phyloP scores from a whole-genome alignment of 2,888 invertebrate genomes.

The Anodontia alba region DNA sequence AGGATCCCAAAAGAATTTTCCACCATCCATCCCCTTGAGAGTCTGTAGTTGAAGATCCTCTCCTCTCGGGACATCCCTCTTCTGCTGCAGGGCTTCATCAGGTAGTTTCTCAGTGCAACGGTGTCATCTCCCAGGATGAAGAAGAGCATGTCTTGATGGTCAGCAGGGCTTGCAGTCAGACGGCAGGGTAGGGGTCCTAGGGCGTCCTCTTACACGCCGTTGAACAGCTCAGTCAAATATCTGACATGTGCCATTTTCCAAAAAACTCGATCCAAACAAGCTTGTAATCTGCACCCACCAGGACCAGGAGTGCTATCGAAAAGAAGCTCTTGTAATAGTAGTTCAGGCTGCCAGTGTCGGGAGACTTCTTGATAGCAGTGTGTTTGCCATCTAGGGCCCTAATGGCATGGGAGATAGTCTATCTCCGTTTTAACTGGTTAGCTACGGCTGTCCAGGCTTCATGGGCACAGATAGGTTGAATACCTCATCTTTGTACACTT shows the following conservation, averaged over 20 bases:
- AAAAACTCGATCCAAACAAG: conserved; percentile 5
- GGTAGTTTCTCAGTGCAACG: neutral
- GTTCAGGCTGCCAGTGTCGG: conserved; percentile 34
- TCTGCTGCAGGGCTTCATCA: conserved; percentile 2
- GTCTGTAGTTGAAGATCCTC: conserved; percentile 20
- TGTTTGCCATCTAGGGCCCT: conserved; percentile 59
- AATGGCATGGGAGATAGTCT: conserved; percentile 42
- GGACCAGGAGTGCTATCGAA: too few relatives aligned
- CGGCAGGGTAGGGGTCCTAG: conserved; percentile 25
- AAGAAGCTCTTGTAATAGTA: conserved; percentile 51
- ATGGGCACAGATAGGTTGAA: conserved; percentile 26
- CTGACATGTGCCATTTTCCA: neutral
- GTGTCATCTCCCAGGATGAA: neutral
- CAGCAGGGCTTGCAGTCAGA: conserved; percentile 18
- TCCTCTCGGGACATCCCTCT: conserved; percentile 11
- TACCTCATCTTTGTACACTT: conserved; percentile 52
- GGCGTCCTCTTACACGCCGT: conserved; percentile 9
- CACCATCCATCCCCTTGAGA: too few relatives aligned
- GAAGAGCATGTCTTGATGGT: neutral
- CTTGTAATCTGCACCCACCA: conserved; percentile 4
- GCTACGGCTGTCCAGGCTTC: conserved; percentile 38
- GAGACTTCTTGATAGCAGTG: conserved; percentile 44
- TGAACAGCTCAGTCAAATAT: conserved; percentile 18
- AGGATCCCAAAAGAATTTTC: too few relatives aligned
- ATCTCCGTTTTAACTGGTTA: conserved; percentile 43